Percentiles rank a stretch among this genome's conserved stretches.
Evolutionary conservation across 2,797 vertebrate genomes (phyloP).

Genomic region (Hydrocynus forskahlii): DNA sequence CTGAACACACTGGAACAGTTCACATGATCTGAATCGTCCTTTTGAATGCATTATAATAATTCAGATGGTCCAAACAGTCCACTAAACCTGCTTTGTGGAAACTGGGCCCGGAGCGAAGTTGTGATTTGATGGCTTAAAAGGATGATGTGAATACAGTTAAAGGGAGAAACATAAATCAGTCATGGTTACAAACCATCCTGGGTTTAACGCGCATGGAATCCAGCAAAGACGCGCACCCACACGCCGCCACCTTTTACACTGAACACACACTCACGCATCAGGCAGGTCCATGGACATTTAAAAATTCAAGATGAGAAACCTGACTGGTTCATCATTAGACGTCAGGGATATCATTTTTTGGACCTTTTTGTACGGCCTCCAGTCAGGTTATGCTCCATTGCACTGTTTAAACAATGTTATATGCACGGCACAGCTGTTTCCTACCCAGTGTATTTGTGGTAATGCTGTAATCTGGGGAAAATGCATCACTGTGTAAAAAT

Average conservation of each 20-base stretch:
- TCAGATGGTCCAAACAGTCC: not conserved
- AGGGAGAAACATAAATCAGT: slow-evolving; percentile 6
- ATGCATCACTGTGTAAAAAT: slow-evolving; percentile 28
- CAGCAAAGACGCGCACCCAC: not conserved
- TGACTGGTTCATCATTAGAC: not conserved
- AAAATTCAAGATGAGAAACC: not conserved
- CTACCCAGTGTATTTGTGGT: not conserved
- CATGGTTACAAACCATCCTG: not conserved
- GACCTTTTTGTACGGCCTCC: not conserved
- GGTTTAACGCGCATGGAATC: not conserved
- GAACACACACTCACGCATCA: not conserved
- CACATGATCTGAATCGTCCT: not conserved
- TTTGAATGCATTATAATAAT: not conserved
- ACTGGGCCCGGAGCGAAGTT: not conserved
- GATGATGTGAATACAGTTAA: not conserved
- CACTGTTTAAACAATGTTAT: not conserved
- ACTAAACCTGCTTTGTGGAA: not conserved
- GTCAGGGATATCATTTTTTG: not conserved
- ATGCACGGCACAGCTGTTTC: slow-evolving; percentile 18
- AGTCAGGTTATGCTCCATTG: not conserved
- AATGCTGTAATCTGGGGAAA: slow-evolving; percentile 23
- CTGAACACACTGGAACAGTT: too few species aligned
- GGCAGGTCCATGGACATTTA: not conserved
- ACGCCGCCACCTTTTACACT: not conserved
- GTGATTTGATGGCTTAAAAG: not conserved